phyloP scores from a whole-genome alignment of 2,797 vertebrate genomes.

The Cyclura pinguis region DNA sequence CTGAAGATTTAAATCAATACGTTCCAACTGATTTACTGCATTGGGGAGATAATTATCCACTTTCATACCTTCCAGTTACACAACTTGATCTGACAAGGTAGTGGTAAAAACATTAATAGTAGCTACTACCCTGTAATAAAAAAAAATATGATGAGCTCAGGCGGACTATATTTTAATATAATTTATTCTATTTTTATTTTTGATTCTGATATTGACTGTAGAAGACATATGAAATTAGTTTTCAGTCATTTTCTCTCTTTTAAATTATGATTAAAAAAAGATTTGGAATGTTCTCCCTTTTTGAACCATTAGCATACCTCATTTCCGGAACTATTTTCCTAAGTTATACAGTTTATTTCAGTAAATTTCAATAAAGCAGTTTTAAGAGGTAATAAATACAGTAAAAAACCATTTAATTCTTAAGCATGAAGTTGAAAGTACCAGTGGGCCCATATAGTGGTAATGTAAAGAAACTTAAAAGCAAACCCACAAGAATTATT shows the following conservation, averaged over 20 bases:
- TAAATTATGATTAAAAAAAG: constrained; percentile 32
- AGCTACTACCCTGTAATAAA: background rate
- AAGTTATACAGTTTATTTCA: constrained; percentile 39
- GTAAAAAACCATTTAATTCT: constrained; percentile 68
- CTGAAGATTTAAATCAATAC: constrained; percentile 25
- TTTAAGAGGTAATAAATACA: constrained; percentile 64
- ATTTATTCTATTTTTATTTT: background rate
- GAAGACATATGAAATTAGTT: constrained; percentile 1
- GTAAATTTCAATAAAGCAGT: constrained; percentile 52
- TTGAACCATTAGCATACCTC: background rate
- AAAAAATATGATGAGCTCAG: background rate
- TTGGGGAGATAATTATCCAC: constrained; percentile 12
- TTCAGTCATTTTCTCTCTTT: constrained; percentile 14
- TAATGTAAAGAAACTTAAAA: constrained; percentile 66
- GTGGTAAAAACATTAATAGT: constrained; percentile 33
- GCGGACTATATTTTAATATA: constrained; percentile 10
- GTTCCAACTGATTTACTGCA: background rate
- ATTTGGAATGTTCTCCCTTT: constrained; percentile 23
- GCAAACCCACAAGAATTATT: constrained; percentile 69
- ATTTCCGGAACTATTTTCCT: constrained; percentile 52
- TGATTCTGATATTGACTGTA: background rate
- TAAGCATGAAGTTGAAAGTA: constrained; percentile 63
- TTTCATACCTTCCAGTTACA: constrained; percentile 3
- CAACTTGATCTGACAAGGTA: constrained; percentile 18
- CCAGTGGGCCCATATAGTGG: constrained; percentile 54